Base-by-base conservation (phyloP, 2,113 vertebrate genomes). In the Scomber scombrus region DNA sequence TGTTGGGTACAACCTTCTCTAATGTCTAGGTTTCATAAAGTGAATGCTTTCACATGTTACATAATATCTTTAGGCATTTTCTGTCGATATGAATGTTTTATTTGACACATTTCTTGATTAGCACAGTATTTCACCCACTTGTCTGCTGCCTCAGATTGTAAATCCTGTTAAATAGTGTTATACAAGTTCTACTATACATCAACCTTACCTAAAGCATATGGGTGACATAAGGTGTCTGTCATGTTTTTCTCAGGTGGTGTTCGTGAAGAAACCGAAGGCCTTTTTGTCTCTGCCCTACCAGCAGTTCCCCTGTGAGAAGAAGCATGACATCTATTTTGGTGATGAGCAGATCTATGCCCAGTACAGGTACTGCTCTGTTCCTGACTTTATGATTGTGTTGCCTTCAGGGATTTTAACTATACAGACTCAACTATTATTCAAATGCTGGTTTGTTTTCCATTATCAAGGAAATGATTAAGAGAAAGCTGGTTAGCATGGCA, bases 281-380 rank as follows among this genome's bases (percentile, higher is more conserved):
- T 99, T 98, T 85, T 94, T 95, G 4, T 82, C 94, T 3, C 95
- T 99, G 65, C 89, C 93, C 40, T 91, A 95, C 49, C 93, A 95
- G 3, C 95, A 97, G 80, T 93, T 98, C 81, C 96, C 96, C 80
- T 94, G 95, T 10, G 98, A 99, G 90, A 97, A 96, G 92, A 97
- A 96, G 51, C 94, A 97, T 0, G 97, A 97, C 87, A 98, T 98
- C 83, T 98, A 97, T 85, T 98, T 98, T 66, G 91, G 65, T 1
- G 96, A 99, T 5, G 95, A 92, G 3, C 96, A 93, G 40, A 96
- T 97, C 79, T 95, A 96, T 18, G 93, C 95, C 0, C 90, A 97
- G 71, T 99, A 96, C 94, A 98, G 96, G 98, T 99, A 90, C 15
- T 55, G 21, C 2, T 72, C 12, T 23, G 13, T 18, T 60, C 15